phyloP scores from a whole-genome alignment of 2,888 invertebrate genomes.

The Apodemia zela region DNA sequence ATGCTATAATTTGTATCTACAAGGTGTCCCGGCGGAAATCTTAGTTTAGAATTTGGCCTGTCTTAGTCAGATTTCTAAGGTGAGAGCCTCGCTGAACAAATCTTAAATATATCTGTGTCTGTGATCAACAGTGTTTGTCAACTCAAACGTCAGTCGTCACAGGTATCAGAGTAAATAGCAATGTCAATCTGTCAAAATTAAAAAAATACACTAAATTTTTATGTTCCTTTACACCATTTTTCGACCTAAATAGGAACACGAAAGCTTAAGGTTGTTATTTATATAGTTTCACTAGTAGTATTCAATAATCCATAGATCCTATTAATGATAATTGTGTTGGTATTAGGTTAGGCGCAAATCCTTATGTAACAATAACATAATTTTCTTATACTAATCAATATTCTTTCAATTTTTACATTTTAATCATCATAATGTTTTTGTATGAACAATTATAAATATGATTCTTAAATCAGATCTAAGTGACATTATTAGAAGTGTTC shows the following conservation, averaged over 20 bases:
- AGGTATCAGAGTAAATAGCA: no score
- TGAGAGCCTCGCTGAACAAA: no score
- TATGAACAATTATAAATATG: background rate
- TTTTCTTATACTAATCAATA: slow-evolving; percentile 17
- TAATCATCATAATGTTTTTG: slow-evolving; percentile 22
- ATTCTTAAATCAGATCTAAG: background rate
- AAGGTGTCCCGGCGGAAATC: no score
- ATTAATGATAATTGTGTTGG: slow-evolving; percentile 28
- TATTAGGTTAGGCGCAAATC: slow-evolving; percentile 67
- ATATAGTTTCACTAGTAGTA: background rate
- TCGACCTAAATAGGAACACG: slow-evolving; percentile 6
- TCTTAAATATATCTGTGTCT: no score
- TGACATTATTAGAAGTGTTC: slow-evolving; percentile 24
- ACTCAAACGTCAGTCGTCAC: no score
- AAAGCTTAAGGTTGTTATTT: slow-evolving; percentile 7
- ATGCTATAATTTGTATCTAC: no score
- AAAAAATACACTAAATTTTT: slow-evolving; percentile 12
- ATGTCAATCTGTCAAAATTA: slow-evolving; percentile 13
- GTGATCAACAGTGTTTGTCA: no score
- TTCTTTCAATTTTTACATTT: slow-evolving; percentile 33
- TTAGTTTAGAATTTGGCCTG: no score
- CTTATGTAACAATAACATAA: slow-evolving; percentile 73
- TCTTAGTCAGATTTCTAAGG: no score
- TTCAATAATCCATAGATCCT: background rate
- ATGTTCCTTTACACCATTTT: background rate